A percentile compares a stretch with the other conserved stretches of the same genome.
phyloP scores from a whole-genome alignment of 2,797 vertebrate genomes.

The Sebastes diaconus region DNA sequence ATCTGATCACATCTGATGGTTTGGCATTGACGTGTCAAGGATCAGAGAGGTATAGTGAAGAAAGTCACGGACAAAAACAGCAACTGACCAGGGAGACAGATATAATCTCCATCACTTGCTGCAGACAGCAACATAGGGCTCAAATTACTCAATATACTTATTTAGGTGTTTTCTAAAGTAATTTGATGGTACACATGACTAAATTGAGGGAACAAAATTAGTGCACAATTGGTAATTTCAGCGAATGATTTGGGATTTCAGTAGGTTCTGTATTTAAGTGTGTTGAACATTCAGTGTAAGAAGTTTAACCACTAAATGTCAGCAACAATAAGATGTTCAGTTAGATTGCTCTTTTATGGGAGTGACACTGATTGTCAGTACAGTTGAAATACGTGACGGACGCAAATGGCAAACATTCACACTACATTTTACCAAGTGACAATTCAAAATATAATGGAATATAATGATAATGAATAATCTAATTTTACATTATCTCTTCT shows the following conservation, averaged over 20 bases:
- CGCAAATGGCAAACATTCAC: no score
- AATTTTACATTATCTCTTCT: no score
- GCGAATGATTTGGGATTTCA: neutral
- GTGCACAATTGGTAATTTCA: neutral
- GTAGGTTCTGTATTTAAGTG: neutral
- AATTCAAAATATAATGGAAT: no score
- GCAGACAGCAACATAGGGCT: neutral
- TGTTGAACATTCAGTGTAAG: neutral
- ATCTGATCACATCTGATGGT: constrained; percentile 2
- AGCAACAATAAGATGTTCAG: neutral
- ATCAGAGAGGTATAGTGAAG: neutral
- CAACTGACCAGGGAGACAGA: neutral
- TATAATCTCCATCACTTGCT: neutral
- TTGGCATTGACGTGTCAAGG: neutral
- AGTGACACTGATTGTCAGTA: neutral
- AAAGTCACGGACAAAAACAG: neutral
- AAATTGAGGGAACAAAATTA: neutral
- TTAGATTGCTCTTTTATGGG: neutral
- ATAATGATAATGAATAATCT: no score
- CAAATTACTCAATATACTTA: neutral
- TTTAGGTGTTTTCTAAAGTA: neutral
- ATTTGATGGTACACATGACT: neutral
- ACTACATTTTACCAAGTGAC: no score
- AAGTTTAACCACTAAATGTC: neutral
- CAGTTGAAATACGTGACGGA: no score